Evolutionary conservation across 2,888 invertebrate genomes (phyloP).

Genomic region (Perizoma flavofasciatum): DNA sequence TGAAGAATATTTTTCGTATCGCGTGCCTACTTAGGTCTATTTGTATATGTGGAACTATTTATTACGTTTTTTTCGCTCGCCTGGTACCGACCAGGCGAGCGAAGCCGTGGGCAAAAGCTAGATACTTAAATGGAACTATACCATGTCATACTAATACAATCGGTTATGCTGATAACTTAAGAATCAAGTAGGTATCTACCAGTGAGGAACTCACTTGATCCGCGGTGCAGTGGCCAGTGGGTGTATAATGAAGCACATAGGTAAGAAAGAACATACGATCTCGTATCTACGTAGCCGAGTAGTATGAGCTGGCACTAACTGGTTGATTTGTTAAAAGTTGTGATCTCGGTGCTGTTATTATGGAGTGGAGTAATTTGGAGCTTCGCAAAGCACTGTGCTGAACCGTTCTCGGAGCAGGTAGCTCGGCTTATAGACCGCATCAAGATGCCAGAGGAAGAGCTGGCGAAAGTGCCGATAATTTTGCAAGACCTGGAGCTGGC

Average conservation of each 20-base stretch:
- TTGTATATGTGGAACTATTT: no score
- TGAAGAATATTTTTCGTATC: no score
- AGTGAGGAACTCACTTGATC: no score
- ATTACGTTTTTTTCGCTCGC: no score
- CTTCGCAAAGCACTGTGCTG: background rate
- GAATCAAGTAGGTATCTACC: no score
- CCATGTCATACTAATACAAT: background rate
- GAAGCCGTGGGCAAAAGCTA: background rate
- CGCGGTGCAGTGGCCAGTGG: no score
- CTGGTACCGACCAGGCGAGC: no score
- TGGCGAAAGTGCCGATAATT: conserved; percentile 1
- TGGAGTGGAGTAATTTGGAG: conserved; percentile 4
- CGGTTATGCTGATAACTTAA: background rate
- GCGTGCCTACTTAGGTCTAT: no score
- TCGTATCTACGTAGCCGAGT: no score
- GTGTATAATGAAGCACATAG: no score
- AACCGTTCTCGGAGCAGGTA: conserved; percentile 8
- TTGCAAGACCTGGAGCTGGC: conserved; percentile 5
- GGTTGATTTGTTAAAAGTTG: conserved; percentile 13
- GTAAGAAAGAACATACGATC: no score
- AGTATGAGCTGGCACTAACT: background rate
- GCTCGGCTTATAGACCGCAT: conserved; percentile 3
- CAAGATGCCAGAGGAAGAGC: conserved; percentile 5
- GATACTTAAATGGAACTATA: background rate
- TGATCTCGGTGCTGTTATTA: conserved; percentile 6